Evolutionary conservation across 1,140 invertebrate genomes (phyloP).

Genomic region (Parapsyche elsis): DNA sequence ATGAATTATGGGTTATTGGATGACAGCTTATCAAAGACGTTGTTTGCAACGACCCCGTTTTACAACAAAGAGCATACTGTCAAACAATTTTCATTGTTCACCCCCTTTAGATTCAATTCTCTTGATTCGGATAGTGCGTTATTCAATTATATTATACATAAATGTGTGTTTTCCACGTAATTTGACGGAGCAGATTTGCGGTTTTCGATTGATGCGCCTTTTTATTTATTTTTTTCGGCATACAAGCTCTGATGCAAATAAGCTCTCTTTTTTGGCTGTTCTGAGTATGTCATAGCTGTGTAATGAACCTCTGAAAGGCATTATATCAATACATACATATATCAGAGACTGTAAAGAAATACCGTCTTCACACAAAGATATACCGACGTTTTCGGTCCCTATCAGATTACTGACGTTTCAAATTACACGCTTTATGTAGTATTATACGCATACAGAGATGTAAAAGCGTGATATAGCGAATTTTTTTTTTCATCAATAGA

Average conservation of each 20-base stretch:
- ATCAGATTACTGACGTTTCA: conserved; percentile 41
- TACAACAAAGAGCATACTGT: conserved; percentile 14
- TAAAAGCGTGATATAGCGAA: background rate
- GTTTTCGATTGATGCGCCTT: no score
- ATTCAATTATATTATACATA: no score
- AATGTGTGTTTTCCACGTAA: no score
- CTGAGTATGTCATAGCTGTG: background rate
- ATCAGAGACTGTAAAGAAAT: conserved; percentile 28
- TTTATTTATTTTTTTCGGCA: no score
- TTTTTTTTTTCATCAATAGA: no score
- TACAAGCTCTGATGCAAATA: background rate
- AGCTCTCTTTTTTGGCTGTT: background rate
- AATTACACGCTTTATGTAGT: conserved; percentile 28
- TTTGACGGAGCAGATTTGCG: no score
- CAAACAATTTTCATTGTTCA: conserved; percentile 22
- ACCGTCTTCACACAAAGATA: conserved; percentile 38
- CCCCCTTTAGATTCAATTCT: background rate
- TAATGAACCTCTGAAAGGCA: background rate
- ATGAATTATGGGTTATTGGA: conserved; percentile 52
- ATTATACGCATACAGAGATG: conserved; percentile 22
- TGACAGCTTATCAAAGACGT: conserved; percentile 48
- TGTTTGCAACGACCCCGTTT: conserved; percentile 26
- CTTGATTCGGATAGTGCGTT: no score
- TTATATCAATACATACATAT: background rate
- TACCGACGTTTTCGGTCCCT: conserved; percentile 35